Base-by-base conservation (phyloP, 2,888 invertebrate species). In the Molorchus minor region DNA sequence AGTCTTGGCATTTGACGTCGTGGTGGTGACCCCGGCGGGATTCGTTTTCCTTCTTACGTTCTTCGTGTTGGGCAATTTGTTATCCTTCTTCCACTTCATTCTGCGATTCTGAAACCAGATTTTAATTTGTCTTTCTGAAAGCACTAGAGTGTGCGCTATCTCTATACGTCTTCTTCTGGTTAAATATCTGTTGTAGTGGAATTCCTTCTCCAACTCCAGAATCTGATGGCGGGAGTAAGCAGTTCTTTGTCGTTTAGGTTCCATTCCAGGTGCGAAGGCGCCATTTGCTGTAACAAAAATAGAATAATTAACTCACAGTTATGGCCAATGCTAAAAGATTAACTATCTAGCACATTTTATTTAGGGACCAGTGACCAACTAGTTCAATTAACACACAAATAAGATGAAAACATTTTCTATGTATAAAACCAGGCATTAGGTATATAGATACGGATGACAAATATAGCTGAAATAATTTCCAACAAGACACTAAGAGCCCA, bases 211-310 rank as follows among this genome's bases (percentile, higher is more conserved):
- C 77, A 98, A 85, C 83, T 98, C 97, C 80, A 98, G 86, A 79
- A 97, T 96, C 86, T 98, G 98, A 85, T 96, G 96, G 81, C 97
- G 89, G 62, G 97, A 98, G 86, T 98, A 98, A 64, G 97, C 97
- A 70, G 97, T 98, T 73, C 98, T 87, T 80, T 97, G 96, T 65
- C 98, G 87, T 82, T 97, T 97, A 51, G 96, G 94, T 80, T 97
- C 96, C 91, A 94, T 94, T 61, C 94, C 94, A 5, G 94, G 94
- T 80, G 93, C 92, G 80, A 87, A 95, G 46, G 88, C 87, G 64
- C 94, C 94, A 79, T 92, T 93, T 44, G 93, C 94, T 94, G 87
- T 63, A 86, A 86, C 81, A 81, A 81, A 80, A 80, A 79, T n/a
- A n/a, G n/a, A n/a, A n/a, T n/a, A n/a, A n/a, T n/a, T n/a, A n/a